Conservation (phyloP, 2,888 invertebrate genomes). For the Yponomeuta malinellus region DNA sequence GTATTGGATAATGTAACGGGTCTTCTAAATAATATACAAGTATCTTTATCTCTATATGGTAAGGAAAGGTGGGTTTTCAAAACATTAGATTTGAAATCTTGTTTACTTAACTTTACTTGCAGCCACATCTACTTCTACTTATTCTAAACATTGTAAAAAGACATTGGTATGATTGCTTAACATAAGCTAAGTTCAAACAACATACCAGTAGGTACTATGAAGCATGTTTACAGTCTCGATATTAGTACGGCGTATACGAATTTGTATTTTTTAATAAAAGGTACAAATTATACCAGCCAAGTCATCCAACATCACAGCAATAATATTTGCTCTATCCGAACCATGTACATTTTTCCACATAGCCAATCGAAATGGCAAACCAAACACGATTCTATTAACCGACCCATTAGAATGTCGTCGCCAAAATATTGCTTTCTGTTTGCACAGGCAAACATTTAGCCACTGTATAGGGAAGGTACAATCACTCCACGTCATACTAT, state of each 20-base stretch:
- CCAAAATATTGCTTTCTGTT: constrained; percentile 56
- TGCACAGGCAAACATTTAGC: constrained; percentile 56
- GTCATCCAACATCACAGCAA: too few species aligned
- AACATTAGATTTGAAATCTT: neutral
- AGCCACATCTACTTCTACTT: too few species aligned
- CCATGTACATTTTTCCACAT: neutral
- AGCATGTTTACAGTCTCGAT: too few species aligned
- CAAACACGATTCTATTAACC: constrained; percentile 29
- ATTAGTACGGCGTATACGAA: too few species aligned
- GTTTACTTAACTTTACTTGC: too few species aligned
- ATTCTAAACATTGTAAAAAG: too few species aligned
- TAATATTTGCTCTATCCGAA: neutral
- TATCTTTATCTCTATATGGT: neutral
- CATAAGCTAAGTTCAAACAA: too few species aligned
- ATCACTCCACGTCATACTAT: neutral
- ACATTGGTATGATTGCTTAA: too few species aligned
- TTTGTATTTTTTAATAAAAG: neutral
- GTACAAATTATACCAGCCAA: neutral
- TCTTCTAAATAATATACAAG: neutral
- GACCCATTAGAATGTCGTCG: constrained; percentile 46
- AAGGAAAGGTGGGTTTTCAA: neutral
- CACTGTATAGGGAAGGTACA: constrained; percentile 28
- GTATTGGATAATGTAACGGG: neutral
- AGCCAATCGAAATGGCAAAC: neutral
- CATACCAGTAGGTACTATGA: too few species aligned